phyloP scores from a whole-genome alignment of 2,888 invertebrate species.

The Zygogramma bicolorata region DNA sequence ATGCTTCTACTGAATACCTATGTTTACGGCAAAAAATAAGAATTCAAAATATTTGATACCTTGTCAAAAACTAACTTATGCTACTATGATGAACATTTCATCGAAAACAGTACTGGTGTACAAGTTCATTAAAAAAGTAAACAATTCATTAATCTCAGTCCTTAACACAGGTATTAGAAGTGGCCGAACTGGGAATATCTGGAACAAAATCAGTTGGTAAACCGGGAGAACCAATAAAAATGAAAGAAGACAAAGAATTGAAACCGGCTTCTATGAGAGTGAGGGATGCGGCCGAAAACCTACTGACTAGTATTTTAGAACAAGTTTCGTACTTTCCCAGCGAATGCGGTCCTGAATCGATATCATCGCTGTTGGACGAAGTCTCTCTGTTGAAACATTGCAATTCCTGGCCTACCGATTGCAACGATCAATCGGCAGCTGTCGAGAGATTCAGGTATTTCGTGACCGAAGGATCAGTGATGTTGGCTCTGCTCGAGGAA shows the following conservation, averaged over 20 bases:
- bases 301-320: conserved; percentile 91
- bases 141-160: too few species aligned
- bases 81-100: too few species aligned
- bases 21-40: too few species aligned
- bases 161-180: conserved; percentile 86
- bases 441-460: conserved; percentile 86
- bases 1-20: too few species aligned
- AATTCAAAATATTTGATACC: too few species aligned
- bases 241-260: conserved; percentile 95
- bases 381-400: conserved; percentile 83
- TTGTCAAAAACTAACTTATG: too few species aligned
- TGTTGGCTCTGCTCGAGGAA: conserved; percentile 91
- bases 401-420: conserved; percentile 71
- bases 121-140: too few species aligned
- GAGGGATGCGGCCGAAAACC: conserved; percentile 95
- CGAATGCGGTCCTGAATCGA: conserved; percentile 85
- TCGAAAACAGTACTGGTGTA: too few species aligned
- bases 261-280: conserved; percentile 98
- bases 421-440: conserved; percentile 71
- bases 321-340: conserved; percentile 90
- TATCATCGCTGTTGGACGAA: conserved; percentile 91
- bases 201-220: conserved; percentile 92
- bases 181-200: conserved; percentile 96
- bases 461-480: conserved; percentile 89
- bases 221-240: conserved; percentile 88